Evolutionary conservation across 2,888 invertebrate species (phyloP), one percentile per base, ranked within the genome.

Genomic region (Drosophila merina): DNA sequence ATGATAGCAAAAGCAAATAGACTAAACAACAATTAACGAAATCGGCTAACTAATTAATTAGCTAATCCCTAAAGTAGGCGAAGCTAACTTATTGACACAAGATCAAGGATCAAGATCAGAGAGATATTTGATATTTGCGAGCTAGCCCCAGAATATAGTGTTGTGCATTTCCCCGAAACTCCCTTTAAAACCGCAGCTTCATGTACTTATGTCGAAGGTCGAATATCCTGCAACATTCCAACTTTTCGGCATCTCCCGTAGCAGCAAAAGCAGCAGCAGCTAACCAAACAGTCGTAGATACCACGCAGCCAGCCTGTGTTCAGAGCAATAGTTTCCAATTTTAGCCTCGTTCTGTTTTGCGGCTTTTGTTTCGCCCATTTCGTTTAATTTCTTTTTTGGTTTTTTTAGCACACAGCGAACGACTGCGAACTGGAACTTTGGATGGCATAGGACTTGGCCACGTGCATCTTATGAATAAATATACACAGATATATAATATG

Each of bases 381-480:
- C 9, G 56, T 38, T 58, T 52, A 40, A 30, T n/a, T 44, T 44
- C 14, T 6, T 33, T 33, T 60, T 57, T 60, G 51, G 42, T 42
- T 59, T 54, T 56, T 10, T 33, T 52, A 28, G 57, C 59, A 66
- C 59, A 66, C 59, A 62, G 60, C 60, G 36, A 47, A 54, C 66
- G 74, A 60, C 54, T 72, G 71, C 64, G 42, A 70, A 62, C 68
- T 58, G 67, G 59, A 66, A 64, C 55, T 68, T 68, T 78, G 75
- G 67, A 72, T 76, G 76, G 67, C 82, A 79, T 76, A 82, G 76
- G 72, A 73, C 70, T 75, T 79, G 79, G 70, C 56, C 62, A 72
- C 59, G 58, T 75, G 76, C 87, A 85, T 81, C 81, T 88, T 88
- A 84, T 89, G 87, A 86, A 60, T 77, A 83, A 74, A 79, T 75